Conservation (phyloP, 2,113 vertebrate species). For the Dasyurus viverrinus region DNA sequence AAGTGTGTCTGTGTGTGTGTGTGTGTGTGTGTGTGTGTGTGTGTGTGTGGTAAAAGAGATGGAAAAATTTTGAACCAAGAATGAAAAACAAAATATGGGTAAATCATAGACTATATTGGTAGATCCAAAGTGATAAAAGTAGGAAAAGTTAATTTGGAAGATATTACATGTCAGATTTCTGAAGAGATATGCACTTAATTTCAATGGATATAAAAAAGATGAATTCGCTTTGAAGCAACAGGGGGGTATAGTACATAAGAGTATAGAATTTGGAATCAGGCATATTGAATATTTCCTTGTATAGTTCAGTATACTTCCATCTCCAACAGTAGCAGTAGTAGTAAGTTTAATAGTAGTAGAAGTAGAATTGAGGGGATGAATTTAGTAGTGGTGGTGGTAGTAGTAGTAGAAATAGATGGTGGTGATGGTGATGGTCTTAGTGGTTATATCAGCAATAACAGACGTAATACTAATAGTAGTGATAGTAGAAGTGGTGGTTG, state of each 20-base stretch:
- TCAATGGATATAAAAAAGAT: background rate
- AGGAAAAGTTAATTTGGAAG: background rate
- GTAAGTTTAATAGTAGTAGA: background rate
- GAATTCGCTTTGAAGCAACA: background rate
- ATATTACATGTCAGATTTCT: background rate
- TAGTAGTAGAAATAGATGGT: background rate
- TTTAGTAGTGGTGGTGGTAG: too few relatives aligned
- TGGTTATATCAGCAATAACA: too few relatives aligned
- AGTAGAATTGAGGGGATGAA: too few relatives aligned
- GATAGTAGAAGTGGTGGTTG: background rate
- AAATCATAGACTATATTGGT: background rate
- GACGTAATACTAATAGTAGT: too few relatives aligned
- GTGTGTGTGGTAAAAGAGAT: background rate
- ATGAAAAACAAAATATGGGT: background rate
- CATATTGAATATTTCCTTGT: background rate
- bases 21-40: too few relatives aligned
- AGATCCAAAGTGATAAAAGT: background rate
- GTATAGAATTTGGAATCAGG: background rate
- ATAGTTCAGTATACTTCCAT: background rate
- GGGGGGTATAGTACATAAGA: background rate
- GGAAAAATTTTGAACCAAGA: background rate
- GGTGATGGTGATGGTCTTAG: too few relatives aligned
- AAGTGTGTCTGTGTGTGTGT: too few relatives aligned
- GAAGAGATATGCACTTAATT: background rate
- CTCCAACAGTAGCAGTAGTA: background rate